These are phyloP conservation scores for Physella acuta DNA, from an alignment of 1,140 invertebrate species.

Conservation along the genomic window DNA sequence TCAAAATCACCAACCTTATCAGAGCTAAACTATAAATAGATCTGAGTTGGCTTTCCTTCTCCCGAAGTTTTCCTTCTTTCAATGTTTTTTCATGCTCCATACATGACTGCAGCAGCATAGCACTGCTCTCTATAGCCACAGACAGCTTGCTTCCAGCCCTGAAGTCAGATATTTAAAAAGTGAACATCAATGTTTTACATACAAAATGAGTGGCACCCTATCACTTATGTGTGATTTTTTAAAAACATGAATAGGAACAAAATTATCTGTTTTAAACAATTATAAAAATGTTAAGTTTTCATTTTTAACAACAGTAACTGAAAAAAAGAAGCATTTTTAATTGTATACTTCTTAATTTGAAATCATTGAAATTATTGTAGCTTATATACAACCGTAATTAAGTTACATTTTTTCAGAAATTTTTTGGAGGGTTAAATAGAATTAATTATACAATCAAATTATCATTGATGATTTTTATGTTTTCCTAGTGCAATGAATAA, in stretches of 20 bases:
- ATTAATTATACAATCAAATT: too few relatives aligned
- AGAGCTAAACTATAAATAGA: conserved; percentile 68
- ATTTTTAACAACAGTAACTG: too few relatives aligned
- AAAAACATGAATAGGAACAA: neutral
- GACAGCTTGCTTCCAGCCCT: conserved; percentile 64
- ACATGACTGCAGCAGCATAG: conserved; percentile 67
- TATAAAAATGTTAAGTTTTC: too few relatives aligned
- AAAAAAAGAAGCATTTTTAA: too few relatives aligned
- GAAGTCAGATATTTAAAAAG: neutral
- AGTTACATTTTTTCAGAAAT: too few relatives aligned
- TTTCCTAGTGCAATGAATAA: too few relatives aligned
- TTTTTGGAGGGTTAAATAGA: too few relatives aligned
- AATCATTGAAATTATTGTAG: too few relatives aligned
- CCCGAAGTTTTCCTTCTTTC: conserved; percentile 47
- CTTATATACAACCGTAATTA: too few relatives aligned
- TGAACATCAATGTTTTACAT: neutral
- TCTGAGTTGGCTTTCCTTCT: conserved; percentile 62
- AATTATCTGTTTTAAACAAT: too few relatives aligned
- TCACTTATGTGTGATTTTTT: neutral
- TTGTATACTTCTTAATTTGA: too few relatives aligned
- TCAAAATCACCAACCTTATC: conserved; percentile 64
- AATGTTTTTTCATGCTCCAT: conserved; percentile 56
- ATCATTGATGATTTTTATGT: too few relatives aligned
- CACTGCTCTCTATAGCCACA: conserved; percentile 70
- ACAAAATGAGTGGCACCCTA: neutral